Conservation (phyloP, 2,888 invertebrate species). For the Troides helena region DNA sequence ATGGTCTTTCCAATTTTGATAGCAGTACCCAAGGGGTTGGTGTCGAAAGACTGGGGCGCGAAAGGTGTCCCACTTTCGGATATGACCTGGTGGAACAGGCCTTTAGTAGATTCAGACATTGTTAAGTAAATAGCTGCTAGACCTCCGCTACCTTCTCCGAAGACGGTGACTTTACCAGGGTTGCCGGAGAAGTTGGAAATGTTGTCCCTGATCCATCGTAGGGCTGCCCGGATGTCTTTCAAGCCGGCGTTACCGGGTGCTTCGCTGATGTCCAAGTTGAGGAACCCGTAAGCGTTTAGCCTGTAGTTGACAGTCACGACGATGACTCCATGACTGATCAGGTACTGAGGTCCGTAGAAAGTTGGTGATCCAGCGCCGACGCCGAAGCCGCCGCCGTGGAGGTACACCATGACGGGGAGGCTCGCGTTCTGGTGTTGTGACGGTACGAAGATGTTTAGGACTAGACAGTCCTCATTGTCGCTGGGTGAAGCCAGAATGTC, state of each 20-base stretch:
- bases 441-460: constrained; percentile 68
- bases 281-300: constrained; percentile 70
- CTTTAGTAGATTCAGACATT: constrained; percentile 62
- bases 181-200: constrained; percentile 65
- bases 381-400: constrained; percentile 77
- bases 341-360: constrained; percentile 71
- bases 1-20: constrained; percentile 66
- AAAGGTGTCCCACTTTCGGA: constrained; percentile 67
- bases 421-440: constrained; percentile 44
- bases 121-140: constrained; percentile 65
- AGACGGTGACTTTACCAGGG: constrained; percentile 67
- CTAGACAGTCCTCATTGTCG: constrained; percentile 72
- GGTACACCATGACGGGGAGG: constrained; percentile 67
- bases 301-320: constrained; percentile 76
- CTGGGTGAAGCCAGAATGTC: constrained; percentile 65
- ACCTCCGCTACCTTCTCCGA: constrained; percentile 73
- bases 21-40: constrained; percentile 56
- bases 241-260: constrained; percentile 75
- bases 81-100: constrained; percentile 65
- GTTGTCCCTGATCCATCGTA: constrained; percentile 69
- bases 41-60: constrained; percentile 61
- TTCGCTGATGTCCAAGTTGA: constrained; percentile 61
- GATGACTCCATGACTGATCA: constrained; percentile 64
- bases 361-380: constrained; percentile 65
- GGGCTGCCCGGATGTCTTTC: constrained; percentile 70